These are phyloP conservation scores for Drosophila maculinotata DNA, from an alignment of 2,888 invertebrate genomes.

Conservation along the genomic window DNA sequence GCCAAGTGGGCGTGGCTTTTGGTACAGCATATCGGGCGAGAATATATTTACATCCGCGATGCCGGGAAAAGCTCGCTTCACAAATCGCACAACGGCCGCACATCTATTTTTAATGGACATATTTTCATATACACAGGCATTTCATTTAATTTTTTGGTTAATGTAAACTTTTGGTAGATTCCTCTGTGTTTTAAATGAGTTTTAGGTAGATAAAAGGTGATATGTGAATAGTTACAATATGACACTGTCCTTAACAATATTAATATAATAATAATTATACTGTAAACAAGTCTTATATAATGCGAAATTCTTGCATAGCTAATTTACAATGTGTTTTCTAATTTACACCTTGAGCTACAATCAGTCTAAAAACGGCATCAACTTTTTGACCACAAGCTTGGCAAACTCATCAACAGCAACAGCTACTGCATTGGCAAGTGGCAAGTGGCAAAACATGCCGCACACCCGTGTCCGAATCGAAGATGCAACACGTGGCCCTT, in stretches of 20 bases:
- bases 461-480: constrained; percentile 34
- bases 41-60: constrained; percentile 31
- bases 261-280: too few species aligned
- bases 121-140: constrained; percentile 50
- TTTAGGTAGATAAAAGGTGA: neutral
- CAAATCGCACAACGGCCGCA: constrained; percentile 55
- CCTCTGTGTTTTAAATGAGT: neutral
- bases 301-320: too few species aligned
- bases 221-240: too few species aligned
- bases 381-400: constrained; percentile 67
- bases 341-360: constrained; percentile 14
- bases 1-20: constrained; percentile 33
- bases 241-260: too few species aligned
- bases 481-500: constrained; percentile 70
- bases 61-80: constrained; percentile 24
- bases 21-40: constrained; percentile 12
- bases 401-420: constrained; percentile 62
- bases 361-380: constrained; percentile 52
- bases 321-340: too few species aligned
- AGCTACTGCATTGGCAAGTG: constrained; percentile 15
- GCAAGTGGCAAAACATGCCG: constrained; percentile 21
- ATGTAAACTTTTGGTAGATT: constrained; percentile 2
- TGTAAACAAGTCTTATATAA: too few species aligned
- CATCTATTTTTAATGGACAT: constrained; percentile 75
- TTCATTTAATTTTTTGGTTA: constrained; percentile 40